A percentile compares a stretch with the other conserved stretches of the same genome.
Evolutionary conservation across 2,888 invertebrate genomes (phyloP).

Genomic region (Spilosoma lubricipeda): DNA sequence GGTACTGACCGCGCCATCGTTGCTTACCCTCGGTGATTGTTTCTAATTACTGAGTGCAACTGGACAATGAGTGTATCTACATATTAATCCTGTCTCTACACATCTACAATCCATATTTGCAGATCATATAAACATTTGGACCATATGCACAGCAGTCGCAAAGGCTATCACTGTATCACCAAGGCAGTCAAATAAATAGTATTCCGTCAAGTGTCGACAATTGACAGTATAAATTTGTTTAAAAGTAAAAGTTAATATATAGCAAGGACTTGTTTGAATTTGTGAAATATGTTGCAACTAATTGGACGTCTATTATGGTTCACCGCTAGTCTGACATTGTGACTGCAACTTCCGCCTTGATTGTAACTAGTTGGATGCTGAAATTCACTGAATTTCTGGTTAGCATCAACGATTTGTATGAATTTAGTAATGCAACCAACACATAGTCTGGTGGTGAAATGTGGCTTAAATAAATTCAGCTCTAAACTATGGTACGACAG

Average conservation of each 20-base stretch:
- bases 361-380: constrained; percentile 33
- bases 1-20: too few species aligned
- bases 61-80: too few species aligned
- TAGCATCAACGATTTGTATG: constrained; percentile 31
- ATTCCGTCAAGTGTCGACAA: too few species aligned
- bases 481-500: not conserved
- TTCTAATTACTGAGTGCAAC: too few species aligned
- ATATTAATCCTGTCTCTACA: too few species aligned
- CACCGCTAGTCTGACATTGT: constrained; percentile 53
- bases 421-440: constrained; percentile 27
- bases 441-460: constrained; percentile 22
- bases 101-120: too few species aligned
- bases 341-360: constrained; percentile 44
- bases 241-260: not conserved
- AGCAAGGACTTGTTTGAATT: constrained; percentile 16
- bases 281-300: constrained; percentile 43
- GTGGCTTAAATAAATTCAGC: constrained; percentile 15
- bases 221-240: not conserved
- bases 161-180: too few species aligned
- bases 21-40: too few species aligned
- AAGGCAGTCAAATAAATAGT: too few species aligned
- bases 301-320: constrained; percentile 51
- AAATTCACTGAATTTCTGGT: constrained; percentile 31
- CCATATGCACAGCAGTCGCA: too few species aligned
- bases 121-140: too few species aligned